phyloP scores from a whole-genome alignment of 2,797 vertebrate genomes.

The Adelosebastes latens region DNA sequence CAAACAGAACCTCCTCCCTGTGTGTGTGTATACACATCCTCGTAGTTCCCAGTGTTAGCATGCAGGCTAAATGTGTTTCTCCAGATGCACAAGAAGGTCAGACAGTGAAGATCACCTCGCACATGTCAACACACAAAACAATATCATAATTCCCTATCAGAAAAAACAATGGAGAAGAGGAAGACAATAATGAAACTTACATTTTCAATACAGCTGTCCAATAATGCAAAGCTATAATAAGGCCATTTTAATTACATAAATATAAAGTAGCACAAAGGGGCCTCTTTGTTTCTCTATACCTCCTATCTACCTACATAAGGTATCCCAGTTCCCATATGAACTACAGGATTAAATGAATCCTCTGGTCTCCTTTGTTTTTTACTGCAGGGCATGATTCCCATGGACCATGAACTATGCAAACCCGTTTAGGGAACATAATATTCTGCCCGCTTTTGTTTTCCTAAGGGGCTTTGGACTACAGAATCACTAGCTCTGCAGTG shows the following conservation, averaged over 20 bases:
- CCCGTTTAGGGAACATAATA: slow-evolving; percentile 66
- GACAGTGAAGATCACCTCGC: not conserved
- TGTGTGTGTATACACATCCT: slow-evolving; percentile 30
- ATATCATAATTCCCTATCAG: not conserved
- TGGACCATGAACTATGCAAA: slow-evolving; percentile 56
- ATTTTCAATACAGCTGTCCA: slow-evolving; percentile 28
- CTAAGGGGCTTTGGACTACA: slow-evolving; percentile 62
- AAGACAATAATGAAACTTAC: slow-evolving; percentile 12
- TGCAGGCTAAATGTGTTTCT: slow-evolving; percentile 36
- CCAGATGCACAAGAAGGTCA: slow-evolving; percentile 12
- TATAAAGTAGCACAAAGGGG: slow-evolving; percentile 11
- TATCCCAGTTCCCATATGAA: slow-evolving; percentile 65
- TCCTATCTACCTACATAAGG: slow-evolving; percentile 38
- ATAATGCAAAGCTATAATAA: slow-evolving; percentile 48
- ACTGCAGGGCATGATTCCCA: slow-evolving; percentile 72
- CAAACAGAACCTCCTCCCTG: slow-evolving; percentile 65
- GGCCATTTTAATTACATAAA: slow-evolving; percentile 41
- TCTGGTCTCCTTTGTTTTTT: slow-evolving; percentile 44
- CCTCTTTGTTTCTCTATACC: slow-evolving; percentile 48
- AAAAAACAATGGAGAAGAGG: not conserved
- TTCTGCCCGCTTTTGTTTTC: slow-evolving; percentile 73
- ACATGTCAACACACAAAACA: slow-evolving; percentile 6
- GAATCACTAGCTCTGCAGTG: slow-evolving; percentile 60
- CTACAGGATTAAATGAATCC: slow-evolving; percentile 66
- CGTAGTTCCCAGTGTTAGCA: slow-evolving; percentile 51